A percentile compares a stretch with the other conserved stretches of the same genome.
Evolutionary conservation across 2,888 invertebrate genomes (phyloP).

Genomic region (Elegia similella): DNA sequence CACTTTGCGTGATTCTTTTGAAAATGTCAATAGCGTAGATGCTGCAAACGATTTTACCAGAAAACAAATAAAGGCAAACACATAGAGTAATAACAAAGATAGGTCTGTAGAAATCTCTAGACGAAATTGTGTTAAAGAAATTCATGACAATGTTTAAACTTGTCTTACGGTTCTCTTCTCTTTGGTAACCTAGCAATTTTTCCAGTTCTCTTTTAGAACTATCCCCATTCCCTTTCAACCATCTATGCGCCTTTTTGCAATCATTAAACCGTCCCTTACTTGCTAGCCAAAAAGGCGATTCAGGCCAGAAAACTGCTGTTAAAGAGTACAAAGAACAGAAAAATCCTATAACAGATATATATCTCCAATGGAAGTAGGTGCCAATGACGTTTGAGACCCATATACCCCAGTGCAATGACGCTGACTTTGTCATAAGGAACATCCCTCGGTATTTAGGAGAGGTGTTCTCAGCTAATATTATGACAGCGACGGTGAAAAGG

Average conservation of each 20-base stretch:
- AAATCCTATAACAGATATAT: conserved; percentile 22
- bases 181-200: conserved; percentile 9
- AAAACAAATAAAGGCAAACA: conserved; percentile 21
- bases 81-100: conserved; percentile 13
- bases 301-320: conserved; percentile 22
- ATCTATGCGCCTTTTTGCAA: conserved; percentile 24
- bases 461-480: conserved; percentile 21
- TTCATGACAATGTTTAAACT: not conserved
- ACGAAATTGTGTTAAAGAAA: not conserved
- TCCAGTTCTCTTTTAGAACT: conserved; percentile 23
- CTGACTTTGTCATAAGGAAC: conserved; percentile 20
- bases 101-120: conserved; percentile 23
- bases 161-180: not conserved
- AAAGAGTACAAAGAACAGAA: conserved; percentile 21
- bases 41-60: conserved; percentile 28
- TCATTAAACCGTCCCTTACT: conserved; percentile 24
- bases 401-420: conserved; percentile 15
- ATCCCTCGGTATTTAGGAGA: conserved; percentile 20
- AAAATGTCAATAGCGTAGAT: conserved; percentile 31
- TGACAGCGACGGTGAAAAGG: conserved; percentile 17
- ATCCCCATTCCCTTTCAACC: conserved; percentile 24
- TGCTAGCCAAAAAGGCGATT: conserved; percentile 29
- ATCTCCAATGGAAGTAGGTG: conserved; percentile 28
- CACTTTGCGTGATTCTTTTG: conserved; percentile 25
- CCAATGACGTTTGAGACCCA: conserved; percentile 28